Base-by-base conservation (phyloP, 1,140 invertebrate genomes). In the Saccostrea echinata region DNA sequence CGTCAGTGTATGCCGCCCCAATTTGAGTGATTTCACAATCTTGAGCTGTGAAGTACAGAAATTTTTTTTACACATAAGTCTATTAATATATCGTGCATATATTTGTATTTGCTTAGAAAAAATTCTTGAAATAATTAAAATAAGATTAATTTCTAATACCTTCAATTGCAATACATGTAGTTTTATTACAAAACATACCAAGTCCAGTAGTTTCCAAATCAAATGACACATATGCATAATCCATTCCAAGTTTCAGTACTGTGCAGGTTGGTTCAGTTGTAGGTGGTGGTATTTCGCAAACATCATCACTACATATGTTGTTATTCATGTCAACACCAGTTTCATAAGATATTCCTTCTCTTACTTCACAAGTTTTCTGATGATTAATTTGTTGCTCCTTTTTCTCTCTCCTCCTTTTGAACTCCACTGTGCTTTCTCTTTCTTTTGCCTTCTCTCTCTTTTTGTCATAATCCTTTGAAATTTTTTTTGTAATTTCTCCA, bases 21-120 rank as follows among this genome's bases (percentile, higher is more conserved):
- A 64, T 64, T 21, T 64, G 57, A 64, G 57, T 64, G 21, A 64
- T 64, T 64, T 64, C 57, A 64, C 4, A 64, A 64, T 64, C 57
- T n/a, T 64, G 21, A 64, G 16, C 57, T n/a, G 18, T 64, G 8
- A 64, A n/a, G 24, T n/a, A 61, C 21, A n/a, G 21, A 64, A 64
- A 64, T 21, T 64, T 9, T n/a, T 64, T 21, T 64, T 64, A n/a
- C 57, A 64, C 24, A 21, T n/a, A 18, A 64, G 21, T 21, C 21
- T 64, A 64, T 64, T 21, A 64, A 64, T 64, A 64, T 64, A 21
- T 21, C 24, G 21, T 64, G 24, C 16, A 64, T 8, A 64, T n/a
- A 21, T 1, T 64, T 9, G 21, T 1, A 43, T 43, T 43, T 43
- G 43, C 43, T 43, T 43, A 43, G 43, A 43, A 9, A 43, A 43